Conservation (phyloP, 2,113 vertebrate species). For the Megaceryle maxima region DNA sequence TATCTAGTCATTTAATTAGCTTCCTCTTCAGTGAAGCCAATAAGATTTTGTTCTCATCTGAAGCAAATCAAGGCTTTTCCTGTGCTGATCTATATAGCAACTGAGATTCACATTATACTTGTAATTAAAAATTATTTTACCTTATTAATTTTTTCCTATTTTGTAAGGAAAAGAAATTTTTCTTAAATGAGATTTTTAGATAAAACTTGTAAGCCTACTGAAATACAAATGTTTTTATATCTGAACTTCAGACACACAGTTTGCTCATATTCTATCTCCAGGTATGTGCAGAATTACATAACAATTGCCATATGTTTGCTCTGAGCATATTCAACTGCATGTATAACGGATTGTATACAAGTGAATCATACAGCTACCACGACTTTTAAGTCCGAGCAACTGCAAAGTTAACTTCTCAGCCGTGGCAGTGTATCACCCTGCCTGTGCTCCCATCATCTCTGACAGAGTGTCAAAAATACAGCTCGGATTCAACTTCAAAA, state of each 20-base stretch:
- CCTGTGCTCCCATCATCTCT: background rate
- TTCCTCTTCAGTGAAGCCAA: background rate
- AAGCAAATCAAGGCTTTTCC: background rate
- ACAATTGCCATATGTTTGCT: background rate
- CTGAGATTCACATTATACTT: background rate
- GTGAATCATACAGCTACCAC: background rate
- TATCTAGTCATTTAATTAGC: background rate
- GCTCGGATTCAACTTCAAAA: background rate
- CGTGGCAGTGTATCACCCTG: background rate
- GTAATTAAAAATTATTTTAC: background rate
- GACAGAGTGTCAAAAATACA: background rate
- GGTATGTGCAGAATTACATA: background rate
- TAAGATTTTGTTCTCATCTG: background rate
- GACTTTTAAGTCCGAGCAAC: background rate
- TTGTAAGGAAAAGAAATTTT: background rate
- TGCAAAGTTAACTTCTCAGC: background rate
- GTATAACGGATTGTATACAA: background rate
- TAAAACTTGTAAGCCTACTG: background rate
- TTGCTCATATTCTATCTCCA: background rate
- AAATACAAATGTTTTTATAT: background rate
- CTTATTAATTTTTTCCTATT: background rate
- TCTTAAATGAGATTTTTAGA: background rate
- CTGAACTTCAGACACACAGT: background rate
- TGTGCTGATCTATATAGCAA: background rate
- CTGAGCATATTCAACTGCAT: background rate